Evolutionary conservation across 2,797 vertebrate genomes (phyloP), one percentile per base, ranked within the genome.

Genomic region (Characodon lateralis): DNA sequence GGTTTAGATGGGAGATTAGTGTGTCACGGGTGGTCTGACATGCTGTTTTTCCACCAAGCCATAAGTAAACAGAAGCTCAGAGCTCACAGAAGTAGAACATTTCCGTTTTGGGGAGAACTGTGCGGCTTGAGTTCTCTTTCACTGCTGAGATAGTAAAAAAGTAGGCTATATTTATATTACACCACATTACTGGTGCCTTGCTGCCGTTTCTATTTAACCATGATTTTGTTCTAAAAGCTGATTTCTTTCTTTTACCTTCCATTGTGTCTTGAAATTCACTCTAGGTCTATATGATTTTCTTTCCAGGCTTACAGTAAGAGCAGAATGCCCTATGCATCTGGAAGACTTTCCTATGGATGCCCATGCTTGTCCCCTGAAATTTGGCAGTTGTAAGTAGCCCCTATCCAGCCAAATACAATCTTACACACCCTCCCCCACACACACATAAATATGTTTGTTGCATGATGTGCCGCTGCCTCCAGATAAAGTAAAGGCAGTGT

Each of bases 341-440:
- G 98, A 99, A 86, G 98, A 99, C 91, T 99, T 99, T 84, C 98
- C 98, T 10, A 99, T 99, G 98, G 98, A 99, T 88, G 98, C 97
- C 78, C 98, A 99, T 84, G 98, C 98, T 81, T 99, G 98, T 89
- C 98, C 98, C 35, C 94, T 99, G 83, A 99, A 99, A 94, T 99
- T 99, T 93, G 98, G 98, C 95, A 99, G 98, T 93, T 99, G 98
- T 99, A 95, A 99, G 98, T 98, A 72, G 43, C 68, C 78, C 68
- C 78, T 59, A 66, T 85, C 28, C 46, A 5, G 22, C 28, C 74
- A 26, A 72, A 78, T 65, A 66, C 73, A 80, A 69, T 46, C n/a
- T 12, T 35, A 28, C 9, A 69, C 1, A 14, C 68, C 78, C 81
- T 66, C 24, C 7, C 2, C 6, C 65, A n/a, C 41, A 69, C 24